Base-by-base conservation (phyloP, 2,888 invertebrate species). In the Tetragonisca angustula region DNA sequence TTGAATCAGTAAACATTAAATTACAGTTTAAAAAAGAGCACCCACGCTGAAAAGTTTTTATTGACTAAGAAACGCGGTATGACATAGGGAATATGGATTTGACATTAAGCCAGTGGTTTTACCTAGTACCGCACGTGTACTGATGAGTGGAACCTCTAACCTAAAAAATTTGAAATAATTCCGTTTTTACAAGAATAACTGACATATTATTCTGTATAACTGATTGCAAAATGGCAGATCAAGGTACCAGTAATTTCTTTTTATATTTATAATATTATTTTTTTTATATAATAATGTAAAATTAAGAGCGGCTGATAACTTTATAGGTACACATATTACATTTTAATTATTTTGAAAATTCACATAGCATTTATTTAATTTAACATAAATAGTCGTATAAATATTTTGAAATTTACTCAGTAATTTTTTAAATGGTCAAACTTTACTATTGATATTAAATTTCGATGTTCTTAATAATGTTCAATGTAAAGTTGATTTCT, bases 141-240 rank as follows among this genome's bases (percentile, higher is more conserved):
- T 64, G 61, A 76, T 84, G 50, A 79, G 27, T 67, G 24, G 61
- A 54, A 64, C 36, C n/a, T 76, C 75, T 84, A 84, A 84, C 84
- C 84, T 84, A 56, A 43, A 69, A 24, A 27, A 52, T 54, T 72
- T 65, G 64, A 69, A 76, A 73, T 62, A 21, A 36, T 73, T 17
- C 17, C 49, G 2, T 61, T 32, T 73, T 0, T 21, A 52, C 32
- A 54, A 43, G 21, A 59, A 43, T 27, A 64, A 49, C 17, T 36
- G 2, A 21, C 17, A 67, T 43, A 59, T 59, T 65, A 19, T 27
- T n/a, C 27, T 17, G 17, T 52, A 17, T 24, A 59, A 67, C 72
- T 52, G 27, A 32, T 79, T 21, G 13, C 61, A 83, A 71, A 87
- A 86, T 86, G 86, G 87, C 86, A 5, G 87, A 86, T 54, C 70